These are phyloP conservation scores for Protomyctophum bolini DNA, from an alignment of 2,113 vertebrate species.

Conservation along the genomic window DNA sequence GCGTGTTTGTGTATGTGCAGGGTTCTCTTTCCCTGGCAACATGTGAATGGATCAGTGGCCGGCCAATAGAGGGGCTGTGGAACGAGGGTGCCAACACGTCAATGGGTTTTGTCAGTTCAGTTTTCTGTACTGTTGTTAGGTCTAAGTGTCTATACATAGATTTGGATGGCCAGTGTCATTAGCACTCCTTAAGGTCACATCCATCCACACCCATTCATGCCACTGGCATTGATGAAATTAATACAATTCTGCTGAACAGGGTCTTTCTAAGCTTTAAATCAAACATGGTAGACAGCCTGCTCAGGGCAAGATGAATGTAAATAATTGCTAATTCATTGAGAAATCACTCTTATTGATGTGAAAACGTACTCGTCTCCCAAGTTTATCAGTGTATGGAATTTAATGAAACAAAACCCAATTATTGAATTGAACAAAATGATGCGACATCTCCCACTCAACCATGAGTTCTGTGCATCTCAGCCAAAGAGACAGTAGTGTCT, in stretches of 20 bases:
- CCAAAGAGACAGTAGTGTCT: not conserved
- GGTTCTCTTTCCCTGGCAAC: conserved; percentile 65
- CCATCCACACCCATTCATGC: not conserved
- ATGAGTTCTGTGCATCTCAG: not conserved
- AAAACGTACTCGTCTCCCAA: too few species aligned
- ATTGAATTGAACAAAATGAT: too few species aligned
- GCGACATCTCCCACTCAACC: too few species aligned
- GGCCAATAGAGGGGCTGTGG: conserved; percentile 47
- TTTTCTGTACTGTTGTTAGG: conserved; percentile 48
- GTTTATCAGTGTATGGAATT: too few species aligned
- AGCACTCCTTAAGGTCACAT: not conserved
- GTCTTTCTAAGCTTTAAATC: too few species aligned
- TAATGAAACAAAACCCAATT: too few species aligned
- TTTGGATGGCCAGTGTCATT: conserved; percentile 22
- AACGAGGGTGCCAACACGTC: conserved; percentile 35
- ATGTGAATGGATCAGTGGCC: conserved; percentile 44
- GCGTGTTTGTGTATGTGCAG: conserved; percentile 14
- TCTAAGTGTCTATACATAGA: conserved; percentile 57
- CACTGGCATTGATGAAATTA: not conserved
- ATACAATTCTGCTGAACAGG: not conserved
- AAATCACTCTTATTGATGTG: too few species aligned
- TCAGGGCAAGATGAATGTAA: too few species aligned
- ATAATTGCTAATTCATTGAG: too few species aligned
- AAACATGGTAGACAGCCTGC: too few species aligned
- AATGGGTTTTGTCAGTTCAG: conserved; percentile 37